Conservation (phyloP, 2,888 invertebrate genomes). For the Orthosia cruda region DNA sequence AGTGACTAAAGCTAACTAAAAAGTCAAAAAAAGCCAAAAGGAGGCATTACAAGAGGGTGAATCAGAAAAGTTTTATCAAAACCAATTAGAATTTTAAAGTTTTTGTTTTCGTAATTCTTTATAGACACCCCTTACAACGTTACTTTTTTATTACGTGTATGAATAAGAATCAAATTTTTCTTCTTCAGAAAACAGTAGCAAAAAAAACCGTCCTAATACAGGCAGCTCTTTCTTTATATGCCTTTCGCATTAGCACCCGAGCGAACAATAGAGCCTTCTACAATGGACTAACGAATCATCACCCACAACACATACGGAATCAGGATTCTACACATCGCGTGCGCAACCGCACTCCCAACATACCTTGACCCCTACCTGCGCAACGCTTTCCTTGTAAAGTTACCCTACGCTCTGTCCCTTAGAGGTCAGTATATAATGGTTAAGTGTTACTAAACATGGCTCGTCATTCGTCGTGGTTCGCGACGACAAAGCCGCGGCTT, state of each 20-base stretch:
- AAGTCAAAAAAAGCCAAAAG: neutral
- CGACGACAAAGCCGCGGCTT: slow-evolving; percentile 82
- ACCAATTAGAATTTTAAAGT: neutral
- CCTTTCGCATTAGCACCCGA: slow-evolving; percentile 71
- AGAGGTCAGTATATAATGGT: slow-evolving; percentile 70
- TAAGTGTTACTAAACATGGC: slow-evolving; percentile 68
- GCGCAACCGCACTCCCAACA: slow-evolving; percentile 73
- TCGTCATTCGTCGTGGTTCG: slow-evolving; percentile 86
- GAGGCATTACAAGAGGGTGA: neutral
- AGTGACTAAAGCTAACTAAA: neutral
- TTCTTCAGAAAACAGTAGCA: slow-evolving; percentile 20
- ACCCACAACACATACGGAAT: slow-evolving; percentile 81
- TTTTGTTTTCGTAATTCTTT: neutral
- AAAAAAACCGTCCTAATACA: slow-evolving; percentile 45
- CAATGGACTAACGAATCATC: slow-evolving; percentile 77
- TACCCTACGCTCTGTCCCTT: slow-evolving; percentile 10
- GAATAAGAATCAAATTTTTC: neutral
- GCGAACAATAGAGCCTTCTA: slow-evolving; percentile 67
- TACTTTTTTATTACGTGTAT: neutral
- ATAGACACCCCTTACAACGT: too few relatives aligned
- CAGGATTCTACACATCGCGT: slow-evolving; percentile 82
- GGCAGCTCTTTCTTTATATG: slow-evolving; percentile 52
- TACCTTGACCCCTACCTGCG: slow-evolving; percentile 68
- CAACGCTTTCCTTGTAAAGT: slow-evolving; percentile 25
- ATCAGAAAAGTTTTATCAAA: neutral